Evolutionary conservation across 2,113 vertebrate genomes (phyloP), one percentile per base, ranked within the genome.

Genomic region (Pseudorectes ferrugineus): DNA sequence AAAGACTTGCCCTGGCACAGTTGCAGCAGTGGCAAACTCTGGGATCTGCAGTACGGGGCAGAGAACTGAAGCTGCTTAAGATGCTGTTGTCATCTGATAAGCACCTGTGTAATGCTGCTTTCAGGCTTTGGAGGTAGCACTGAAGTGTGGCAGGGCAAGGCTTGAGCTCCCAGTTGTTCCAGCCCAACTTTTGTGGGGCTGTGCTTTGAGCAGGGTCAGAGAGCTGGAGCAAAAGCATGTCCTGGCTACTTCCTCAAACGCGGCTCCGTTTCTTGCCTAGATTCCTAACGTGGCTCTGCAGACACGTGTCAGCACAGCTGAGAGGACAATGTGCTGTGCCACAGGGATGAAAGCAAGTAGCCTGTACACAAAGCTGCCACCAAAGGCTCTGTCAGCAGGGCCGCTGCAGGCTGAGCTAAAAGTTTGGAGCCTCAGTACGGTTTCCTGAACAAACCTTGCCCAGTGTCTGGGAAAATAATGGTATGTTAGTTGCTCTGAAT

Each of bases 241-340:
- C 36, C 51, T 38, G 33, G 2, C 29, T 9, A 2, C 63, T 63
- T 61, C 54, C 72, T 86, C 28, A 73, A 54, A 62, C 0, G 0
- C 14, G 10, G 72, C 29, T 86, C 46, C 28, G 0, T 84, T 94
- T 75, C 71, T 92, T 85, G 49, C 82, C 85, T 89, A 67, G 51
- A 61, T 85, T 86, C 29, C 40, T 70, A 31, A 35, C 33, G 1
- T 1, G 51, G 55, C 76, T 86, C 84, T 92, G 68, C 80, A 46
- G 63, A 48, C 10, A 3, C 10, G 9, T 61, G 38, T 71, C 59
- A 70, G 86, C 51, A 29, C 38, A 92, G 40, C 68, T 31, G 89
- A 51, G 85, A 43, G 76, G 76, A 49, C 62, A n/a, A 0, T 22
- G 5, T 16, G 23, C 66, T 54, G 52, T 82, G 74, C 82, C 5